Evolutionary conservation across 2,113 vertebrate species (phyloP).

Genomic region (Varanus komodoensis): DNA sequence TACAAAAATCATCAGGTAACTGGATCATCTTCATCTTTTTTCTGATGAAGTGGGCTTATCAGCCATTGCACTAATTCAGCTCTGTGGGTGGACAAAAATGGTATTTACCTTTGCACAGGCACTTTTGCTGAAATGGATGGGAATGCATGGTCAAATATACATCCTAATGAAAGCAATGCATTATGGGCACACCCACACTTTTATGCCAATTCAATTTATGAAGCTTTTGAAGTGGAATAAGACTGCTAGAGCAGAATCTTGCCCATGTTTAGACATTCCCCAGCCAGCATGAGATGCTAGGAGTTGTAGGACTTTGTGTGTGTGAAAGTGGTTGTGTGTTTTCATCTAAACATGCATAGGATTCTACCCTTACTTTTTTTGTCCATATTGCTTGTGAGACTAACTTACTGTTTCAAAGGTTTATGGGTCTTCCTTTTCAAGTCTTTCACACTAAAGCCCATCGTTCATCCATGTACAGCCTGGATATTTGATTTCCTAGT

Average conservation of each 20-base stretch:
- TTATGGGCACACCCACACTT: background rate
- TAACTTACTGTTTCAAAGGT: background rate
- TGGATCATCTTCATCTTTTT: background rate
- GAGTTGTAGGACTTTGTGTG: too few species aligned
- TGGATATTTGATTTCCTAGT: background rate
- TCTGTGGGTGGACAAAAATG: background rate
- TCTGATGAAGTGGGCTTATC: background rate
- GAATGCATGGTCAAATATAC: background rate
- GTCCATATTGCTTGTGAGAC: background rate
- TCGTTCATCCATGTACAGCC: background rate
- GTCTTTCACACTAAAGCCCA: background rate
- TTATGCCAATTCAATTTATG: background rate
- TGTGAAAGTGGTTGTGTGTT: too few species aligned
- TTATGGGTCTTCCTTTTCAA: background rate
- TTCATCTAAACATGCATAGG: too few species aligned
- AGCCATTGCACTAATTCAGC: background rate
- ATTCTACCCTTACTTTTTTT: background rate
- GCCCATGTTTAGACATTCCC: too few species aligned
- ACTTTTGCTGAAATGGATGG: background rate
- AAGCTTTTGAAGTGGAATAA: background rate
- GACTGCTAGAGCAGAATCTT: too few species aligned
- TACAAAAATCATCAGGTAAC: background rate
- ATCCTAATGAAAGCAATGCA: background rate
- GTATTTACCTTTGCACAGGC: background rate
- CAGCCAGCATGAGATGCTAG: too few species aligned